Percentiles rank a stretch among this genome's conserved stretches.
These are phyloP conservation scores for Bombyx huttoni DNA, from an alignment of 2,888 invertebrate genomes.

Conservation along the genomic window DNA sequence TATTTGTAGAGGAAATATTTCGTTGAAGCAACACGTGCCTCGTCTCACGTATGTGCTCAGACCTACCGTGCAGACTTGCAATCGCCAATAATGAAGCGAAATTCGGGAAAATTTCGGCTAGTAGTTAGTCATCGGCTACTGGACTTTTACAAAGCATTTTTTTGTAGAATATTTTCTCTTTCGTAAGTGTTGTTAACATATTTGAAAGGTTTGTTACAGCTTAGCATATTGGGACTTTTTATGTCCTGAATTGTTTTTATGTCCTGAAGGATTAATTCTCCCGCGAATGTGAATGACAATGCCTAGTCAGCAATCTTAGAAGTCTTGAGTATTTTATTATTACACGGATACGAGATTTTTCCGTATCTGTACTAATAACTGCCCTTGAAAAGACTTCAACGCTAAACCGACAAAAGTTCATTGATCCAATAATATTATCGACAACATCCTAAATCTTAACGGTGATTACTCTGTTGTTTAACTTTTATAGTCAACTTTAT, in stretches of 20 bases:
- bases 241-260: not conserved
- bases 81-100: constrained; percentile 26
- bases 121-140: constrained; percentile 32
- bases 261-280: not conserved
- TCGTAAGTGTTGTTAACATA: not conserved
- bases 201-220: no score
- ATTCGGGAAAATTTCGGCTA: constrained; percentile 34
- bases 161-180: not conserved
- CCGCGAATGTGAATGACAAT: not conserved
- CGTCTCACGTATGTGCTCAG: not conserved
- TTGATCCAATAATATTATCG: constrained; percentile 35
- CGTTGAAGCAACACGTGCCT: not conserved
- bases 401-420: constrained; percentile 50
- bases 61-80: constrained; percentile 18
- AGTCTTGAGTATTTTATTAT: not conserved
- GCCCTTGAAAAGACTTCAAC: constrained; percentile 69
- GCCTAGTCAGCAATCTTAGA: not conserved
- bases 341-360: constrained; percentile 17
- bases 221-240: no score
- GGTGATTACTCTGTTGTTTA: not conserved
- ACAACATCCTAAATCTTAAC: constrained; percentile 1
- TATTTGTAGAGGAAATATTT: not conserved
- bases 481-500: not conserved
- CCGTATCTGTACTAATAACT: constrained; percentile 38
- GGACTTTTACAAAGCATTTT: constrained; percentile 29